Evolutionary conservation across 2,797 vertebrate species (phyloP), one percentile per base, ranked within the genome.

Genomic region (Pristis pectinata): DNA sequence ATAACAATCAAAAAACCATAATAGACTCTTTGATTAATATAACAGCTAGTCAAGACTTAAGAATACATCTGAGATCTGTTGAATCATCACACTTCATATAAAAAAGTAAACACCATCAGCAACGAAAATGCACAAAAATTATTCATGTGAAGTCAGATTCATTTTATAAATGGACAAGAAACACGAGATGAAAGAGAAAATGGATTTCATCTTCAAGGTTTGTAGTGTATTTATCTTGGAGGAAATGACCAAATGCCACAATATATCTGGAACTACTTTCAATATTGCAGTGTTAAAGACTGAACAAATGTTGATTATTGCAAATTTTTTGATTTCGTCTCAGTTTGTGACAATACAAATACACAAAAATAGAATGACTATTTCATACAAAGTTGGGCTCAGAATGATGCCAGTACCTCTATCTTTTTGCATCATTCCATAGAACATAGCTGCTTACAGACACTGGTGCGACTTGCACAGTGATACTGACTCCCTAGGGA

Each of bases 381-480:
- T 24, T 74, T 94, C 15, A 53, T 76, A 53, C 49, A 74, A 94
- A 76, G 70, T 72, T 94, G 70, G 30, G 92, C 34, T 94, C 41
- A n/a, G 92, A 94, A 94, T 74, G 92, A 76, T 94, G 34, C 92
- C 27, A 76, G 70, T 34, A 11, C 30, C 72, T 72, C 70, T 94
- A 74, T 76, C 41, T 56, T 76, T 74, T 74, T 76, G n/a, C 37
- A 34, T 76, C 72, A 74, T 94, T 76, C 70, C 70, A 56, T 70
- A 53, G 92, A 94, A 30, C 72, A 56, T 15, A 74, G 70, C 70
- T 74, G 44, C 41, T 74, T 74, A 76, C 44, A 76, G 30, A 94
- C 49, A 76, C 70, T 76, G 70, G 92, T 76, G 30, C 49, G 49
- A 74, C 70, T 94, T 44, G 41, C 92, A 94, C 70, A 94, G 64